Base-by-base conservation (phyloP, 2,113 vertebrate genomes). In the Podarcis muralis region DNA sequence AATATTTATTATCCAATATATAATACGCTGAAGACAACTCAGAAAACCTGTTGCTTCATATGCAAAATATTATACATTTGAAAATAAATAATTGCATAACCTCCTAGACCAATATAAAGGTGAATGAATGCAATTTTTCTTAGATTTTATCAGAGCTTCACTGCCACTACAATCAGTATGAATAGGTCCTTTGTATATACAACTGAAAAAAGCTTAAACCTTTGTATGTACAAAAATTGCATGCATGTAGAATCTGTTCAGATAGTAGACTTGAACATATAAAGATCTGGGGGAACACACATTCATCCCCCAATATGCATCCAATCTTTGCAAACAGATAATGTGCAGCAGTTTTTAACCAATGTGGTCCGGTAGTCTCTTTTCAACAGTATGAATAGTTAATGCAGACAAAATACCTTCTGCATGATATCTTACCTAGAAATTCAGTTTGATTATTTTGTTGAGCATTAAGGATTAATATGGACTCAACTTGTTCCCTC, bases 401-500 rank as follows among this genome's bases (percentile, higher is more conserved):
- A 76, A n/a, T 30, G 32, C 11, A 72, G 16, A n/a, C 4, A n/a
- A 35, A 15, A 5, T 32, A 30, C n/a, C 25, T 40, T 23, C 40
- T 8, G 27, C 22, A 11, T 9, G 23, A 65, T 11, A 65, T n/a
- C 4, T 12, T 78, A 62, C 22, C 48, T 57, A 72, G n/a, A 27
- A 77, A 35, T 74, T 53, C 43, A 84, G 22, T 30, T 16, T 90
- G 69, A 18, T 86, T 76, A 16, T 27, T 86, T 81, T 77, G 16
- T 57, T 62, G 35, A 27, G 37, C 81, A 37, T 27, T 53, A 30
- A 37, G 4, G 1, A 69, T 5, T 71, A 59, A 90, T 83, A 53
- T 16, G 11, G 62, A 30, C 2, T 57, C 18, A 35, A 16, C 12
- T 83, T 86, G 92, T 37, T 91, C 76, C 32, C 80, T 94, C 83